Base-by-base conservation (phyloP, 2,113 vertebrate species). In the Sapayoa aenigma region DNA sequence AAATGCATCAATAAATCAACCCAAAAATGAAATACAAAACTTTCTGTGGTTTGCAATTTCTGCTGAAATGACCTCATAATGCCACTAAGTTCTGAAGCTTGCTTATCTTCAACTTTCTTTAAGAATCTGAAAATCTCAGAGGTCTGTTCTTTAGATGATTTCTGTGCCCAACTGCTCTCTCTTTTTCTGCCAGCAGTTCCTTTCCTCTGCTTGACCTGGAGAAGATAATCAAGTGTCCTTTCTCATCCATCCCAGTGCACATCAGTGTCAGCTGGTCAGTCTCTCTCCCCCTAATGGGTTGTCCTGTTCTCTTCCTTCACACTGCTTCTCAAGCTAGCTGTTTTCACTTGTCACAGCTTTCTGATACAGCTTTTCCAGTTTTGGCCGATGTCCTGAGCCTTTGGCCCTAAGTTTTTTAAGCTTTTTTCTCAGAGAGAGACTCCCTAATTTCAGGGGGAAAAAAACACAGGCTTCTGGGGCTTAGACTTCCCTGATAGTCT, bases 1-100 rank as follows among this genome's bases (percentile, higher is more conserved):
- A 84, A 77, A 62, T 25, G 13, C 31, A 24, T 77, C 84, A 91
- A 84, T 73, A 85, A 68, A 76, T 76, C 42, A 73, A 83, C 12
- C 22, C 31, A 82, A 28, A 87, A 78, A 6, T 18, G 62, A 94
- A 66, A 89, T 31, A 60, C 41, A 80, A 53, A 93, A 80, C 75
- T 94, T 74, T 46, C 79, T 66, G 91, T 93, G 84, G 91, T 89
- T 94, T 87, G 47, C 53, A 79, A 9, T 76, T 79, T 84, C 77
- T 89, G 66, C 41, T 82, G 66, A 92, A 89, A 91, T 66, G 25
- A 95, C 49, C 31, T 91, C 88, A 77, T 42, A 42, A 77, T 1
- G 3, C 72, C 62, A 58, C 37, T 25, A 41, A 60, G 19, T 56
- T 90, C 69, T 11, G 18, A 89, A 87, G 10, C 2, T 3, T 13